Evolutionary conservation across 2,113 vertebrate genomes (phyloP), one percentile per base, ranked within the genome.

Genomic region (Thamnaconus septentrionalis): DNA sequence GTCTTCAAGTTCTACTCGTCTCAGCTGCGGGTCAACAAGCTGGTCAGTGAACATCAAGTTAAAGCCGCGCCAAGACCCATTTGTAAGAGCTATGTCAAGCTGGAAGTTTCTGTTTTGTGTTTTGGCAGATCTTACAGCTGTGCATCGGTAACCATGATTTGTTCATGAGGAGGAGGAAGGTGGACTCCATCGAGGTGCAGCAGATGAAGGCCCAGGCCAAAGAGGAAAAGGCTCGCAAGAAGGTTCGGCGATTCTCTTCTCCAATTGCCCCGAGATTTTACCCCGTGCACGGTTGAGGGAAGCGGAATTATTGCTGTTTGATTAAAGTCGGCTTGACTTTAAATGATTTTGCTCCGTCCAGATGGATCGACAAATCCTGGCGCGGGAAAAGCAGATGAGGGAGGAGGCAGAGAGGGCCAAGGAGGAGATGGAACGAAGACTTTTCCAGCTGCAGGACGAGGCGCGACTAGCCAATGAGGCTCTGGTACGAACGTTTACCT

Each of bases 1-100:
- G 95, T 95, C 69, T 97, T 96, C 85, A 98, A 95, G 80, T 97
- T 98, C 83, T 96, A 95, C 65, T 95, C 94, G 0, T 95, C 94
- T 51, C 94, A 95, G 41, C 93, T 94, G 53, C 90, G 94, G 63
- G 95, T 95, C 72, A 96, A 98, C 81, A 96, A 96, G 75, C 73
- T 96, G 93, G 95, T 96, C 62, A 82, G 94, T 85, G 62, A 31
- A 31, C 7, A 11, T 6, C 3, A 48, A 4, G 69, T 46, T 41
- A 9, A 59, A 61, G 31, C 31, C 59, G 41, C 0, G 53, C 11
- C 5, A 18, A 4, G 9, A 31, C 1, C 46, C 56, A 47, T 12
- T 48, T 11, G 40, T 3, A 11, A 5, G 4, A 8, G 12, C 12
- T 1, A 39, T 44, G 18, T 5, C 12, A 6, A 46, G 6, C 67